Base-by-base conservation (phyloP, 2,888 invertebrate genomes). In the Trilocha varians region DNA sequence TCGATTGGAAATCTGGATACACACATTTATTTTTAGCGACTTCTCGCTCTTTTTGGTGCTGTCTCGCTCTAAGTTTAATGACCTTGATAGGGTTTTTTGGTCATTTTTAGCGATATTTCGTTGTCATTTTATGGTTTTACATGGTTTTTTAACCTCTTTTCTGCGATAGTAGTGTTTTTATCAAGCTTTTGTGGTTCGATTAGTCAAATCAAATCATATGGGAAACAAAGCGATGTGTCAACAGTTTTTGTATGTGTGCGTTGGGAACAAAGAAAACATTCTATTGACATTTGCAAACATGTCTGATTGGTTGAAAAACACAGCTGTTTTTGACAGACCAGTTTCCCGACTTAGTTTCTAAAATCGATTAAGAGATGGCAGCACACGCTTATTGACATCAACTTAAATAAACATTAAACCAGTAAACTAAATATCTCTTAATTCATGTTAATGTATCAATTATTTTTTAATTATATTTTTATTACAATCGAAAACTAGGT, bases 241-340 rank as follows among this genome's bases (percentile, higher is more conserved):
- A 76, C 71, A 69, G 52, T 62, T 44, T 46, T 53, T 54, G 36
- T 45, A 52, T 62, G 67, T 66, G 70, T 70, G 66, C 55, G 53
- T 57, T 53, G 48, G 59, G 45, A 64, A 65, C 59, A 65, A 65
- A 62, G 62, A 61, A 65, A 68, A 70, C 65, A 53, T 47, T 51
- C 47, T 76, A 76, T 76, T 78, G 73, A 74, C 70, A 73, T 60
- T 50, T 44, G 48, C 38, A 51, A 41, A 40, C 15, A 38, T 42
- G 49, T 57, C 50, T 71, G 70, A 84, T 84, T 84, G 83, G 85
- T 49, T 50, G 42, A 42, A n/a, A 13, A 41, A 48, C 60, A 73
- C 85, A 86, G 85, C 85, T 86, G 85, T 78, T 86, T 83, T 82
- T 83, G 82, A 84, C 79, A 69, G 40, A 44, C 41, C 37, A 32